Evolutionary conservation across 2,113 vertebrate species (phyloP).

Genomic region (Sprattus sprattus): DNA sequence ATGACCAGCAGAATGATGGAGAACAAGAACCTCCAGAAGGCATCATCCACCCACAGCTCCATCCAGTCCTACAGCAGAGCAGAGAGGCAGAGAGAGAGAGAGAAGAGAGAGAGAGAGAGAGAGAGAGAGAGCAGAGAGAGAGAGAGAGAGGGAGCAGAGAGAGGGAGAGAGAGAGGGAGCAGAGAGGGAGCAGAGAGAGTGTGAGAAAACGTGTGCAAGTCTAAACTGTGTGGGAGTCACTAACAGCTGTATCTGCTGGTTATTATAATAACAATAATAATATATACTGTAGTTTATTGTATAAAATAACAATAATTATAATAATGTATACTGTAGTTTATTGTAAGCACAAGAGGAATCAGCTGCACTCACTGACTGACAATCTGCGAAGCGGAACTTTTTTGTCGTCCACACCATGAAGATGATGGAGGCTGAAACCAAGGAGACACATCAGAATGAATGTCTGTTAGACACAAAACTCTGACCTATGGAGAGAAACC

Average conservation of each 20-base stretch:
- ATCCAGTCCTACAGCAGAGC: conserved; percentile 77
- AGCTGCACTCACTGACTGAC: conserved; percentile 79
- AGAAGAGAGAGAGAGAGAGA: not conserved
- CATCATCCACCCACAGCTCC: conserved; percentile 86
- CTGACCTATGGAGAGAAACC: no score
- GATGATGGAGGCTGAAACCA: conserved; percentile 78
- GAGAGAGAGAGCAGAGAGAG: not conserved
- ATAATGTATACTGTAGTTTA: not conserved
- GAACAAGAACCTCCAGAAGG: conserved; percentile 88
- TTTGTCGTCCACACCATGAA: conserved; percentile 85
- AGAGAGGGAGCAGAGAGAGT: no score
- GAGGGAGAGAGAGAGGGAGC: no score
- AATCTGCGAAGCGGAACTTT: conserved; percentile 78
- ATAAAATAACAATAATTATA: no score
- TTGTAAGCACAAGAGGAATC: no score
- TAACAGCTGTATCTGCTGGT: not conserved
- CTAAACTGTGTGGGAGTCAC: no score
- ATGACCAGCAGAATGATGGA: conserved; percentile 83
- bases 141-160: no score
- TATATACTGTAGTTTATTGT: no score
- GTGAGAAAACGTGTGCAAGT: no score
- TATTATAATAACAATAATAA: no score
- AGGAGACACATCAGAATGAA: conserved; percentile 24
- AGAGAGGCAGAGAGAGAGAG: not conserved
- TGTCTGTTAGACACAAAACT: no score